Evolutionary conservation across 2,797 vertebrate species (phyloP).

Genomic region (Ispidina lecontei): DNA sequence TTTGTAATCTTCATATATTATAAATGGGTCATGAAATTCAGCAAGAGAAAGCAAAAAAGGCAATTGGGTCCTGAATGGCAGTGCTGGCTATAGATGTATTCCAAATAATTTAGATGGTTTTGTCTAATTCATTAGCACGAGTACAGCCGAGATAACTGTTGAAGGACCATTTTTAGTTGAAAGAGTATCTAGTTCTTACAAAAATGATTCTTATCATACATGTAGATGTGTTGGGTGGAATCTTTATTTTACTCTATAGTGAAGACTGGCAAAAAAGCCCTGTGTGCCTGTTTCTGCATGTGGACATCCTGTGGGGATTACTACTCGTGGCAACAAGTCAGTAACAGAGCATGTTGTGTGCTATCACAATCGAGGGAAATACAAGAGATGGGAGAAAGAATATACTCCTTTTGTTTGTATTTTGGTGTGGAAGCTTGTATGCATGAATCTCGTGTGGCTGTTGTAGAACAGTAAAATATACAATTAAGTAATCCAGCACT

Average conservation of each 20-base stretch:
- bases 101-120: background rate
- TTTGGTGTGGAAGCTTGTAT: background rate
- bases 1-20: constrained; percentile 41
- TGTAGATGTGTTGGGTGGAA: background rate
- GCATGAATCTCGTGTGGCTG: background rate
- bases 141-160: background rate
- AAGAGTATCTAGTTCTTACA: background rate
- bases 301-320: background rate
- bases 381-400: background rate
- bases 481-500: background rate
- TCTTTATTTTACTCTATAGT: background rate
- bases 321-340: background rate
- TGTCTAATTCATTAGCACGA: background rate
- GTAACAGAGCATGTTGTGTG: background rate
- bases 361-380: background rate
- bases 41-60: constrained; percentile 5
- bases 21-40: constrained; percentile 40
- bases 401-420: background rate
- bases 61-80: background rate
- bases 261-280: background rate
- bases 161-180: background rate
- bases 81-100: background rate
- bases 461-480: background rate
- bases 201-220: background rate
- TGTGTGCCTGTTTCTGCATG: background rate